Evolutionary conservation across 2,888 invertebrate genomes (phyloP).

Genomic region (Phoronis australis): DNA sequence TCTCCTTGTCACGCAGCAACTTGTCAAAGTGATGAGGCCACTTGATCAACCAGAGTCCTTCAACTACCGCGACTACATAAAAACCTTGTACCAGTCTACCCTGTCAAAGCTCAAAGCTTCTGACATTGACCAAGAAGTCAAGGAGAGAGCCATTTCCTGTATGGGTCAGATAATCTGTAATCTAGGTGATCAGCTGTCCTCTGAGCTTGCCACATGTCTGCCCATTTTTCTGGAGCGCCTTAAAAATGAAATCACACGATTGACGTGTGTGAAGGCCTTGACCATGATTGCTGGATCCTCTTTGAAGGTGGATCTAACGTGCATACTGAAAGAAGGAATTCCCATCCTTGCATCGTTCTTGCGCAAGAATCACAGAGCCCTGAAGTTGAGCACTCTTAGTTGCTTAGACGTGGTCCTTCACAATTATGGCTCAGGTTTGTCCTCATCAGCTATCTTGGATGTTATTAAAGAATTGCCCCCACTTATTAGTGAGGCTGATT

Average conservation of each 20-base stretch:
- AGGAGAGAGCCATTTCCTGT: slow-evolving; percentile 94
- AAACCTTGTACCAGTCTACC: slow-evolving; percentile 72
- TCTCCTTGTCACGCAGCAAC: slow-evolving; percentile 81
- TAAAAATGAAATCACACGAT: slow-evolving; percentile 92
- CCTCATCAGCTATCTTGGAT: slow-evolving; percentile 69
- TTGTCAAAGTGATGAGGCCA: slow-evolving; percentile 86
- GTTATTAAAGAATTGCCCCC: slow-evolving; percentile 85
- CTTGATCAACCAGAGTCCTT: slow-evolving; percentile 61
- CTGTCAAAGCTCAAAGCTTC: slow-evolving; percentile 81
- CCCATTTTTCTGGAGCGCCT: slow-evolving; percentile 93
- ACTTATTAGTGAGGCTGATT: slow-evolving; percentile 85
- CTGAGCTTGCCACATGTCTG: slow-evolving; percentile 75
- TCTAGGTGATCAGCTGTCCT: slow-evolving; percentile 75
- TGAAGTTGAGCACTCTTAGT: slow-evolving; percentile 84
- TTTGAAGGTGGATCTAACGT: slow-evolving; percentile 73
- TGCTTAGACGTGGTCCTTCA: slow-evolving; percentile 84
- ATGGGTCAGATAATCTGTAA: slow-evolving; percentile 91
- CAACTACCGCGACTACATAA: slow-evolving; percentile 74
- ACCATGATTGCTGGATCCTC: slow-evolving; percentile 85
- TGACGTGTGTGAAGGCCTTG: slow-evolving; percentile 92
- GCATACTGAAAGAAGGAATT: slow-evolving; percentile 73
- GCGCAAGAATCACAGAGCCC: slow-evolving; percentile 90
- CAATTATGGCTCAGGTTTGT: slow-evolving; percentile 71
- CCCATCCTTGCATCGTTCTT: slow-evolving; percentile 90
- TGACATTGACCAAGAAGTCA: slow-evolving; percentile 98